Evolutionary conservation across 1,140 invertebrate species (phyloP).

Genomic region (Cydia amplana): DNA sequence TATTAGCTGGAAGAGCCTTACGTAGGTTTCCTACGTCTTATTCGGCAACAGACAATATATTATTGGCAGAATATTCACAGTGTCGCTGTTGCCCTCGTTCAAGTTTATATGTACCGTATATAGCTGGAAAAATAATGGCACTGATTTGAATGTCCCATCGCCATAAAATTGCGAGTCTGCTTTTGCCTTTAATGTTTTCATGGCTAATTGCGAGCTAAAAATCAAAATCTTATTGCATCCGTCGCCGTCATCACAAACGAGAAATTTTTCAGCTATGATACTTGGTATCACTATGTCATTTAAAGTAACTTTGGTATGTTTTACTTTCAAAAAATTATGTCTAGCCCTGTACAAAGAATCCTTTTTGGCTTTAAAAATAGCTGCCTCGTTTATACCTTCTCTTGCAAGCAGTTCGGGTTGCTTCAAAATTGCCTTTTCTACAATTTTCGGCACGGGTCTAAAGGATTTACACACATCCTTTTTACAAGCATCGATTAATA

Average conservation of each 20-base stretch:
- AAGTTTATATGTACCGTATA: constrained; percentile 10
- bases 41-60: constrained; percentile 21
- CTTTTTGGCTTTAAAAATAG: constrained; percentile 9
- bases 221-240: constrained; percentile 2
- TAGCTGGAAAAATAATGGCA: constrained; percentile 1
- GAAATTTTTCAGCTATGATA: constrained; percentile 1
- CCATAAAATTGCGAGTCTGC: neutral
- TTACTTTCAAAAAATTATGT: neutral
- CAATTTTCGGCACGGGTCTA: neutral
- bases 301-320: neutral
- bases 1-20: constrained; percentile 10
- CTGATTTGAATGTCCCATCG: neutral
- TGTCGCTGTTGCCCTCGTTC: neutral
- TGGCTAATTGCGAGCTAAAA: neutral
- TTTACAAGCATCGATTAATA: neutral
- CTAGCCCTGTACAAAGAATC: constrained; percentile 9
- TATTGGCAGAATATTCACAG: neutral
- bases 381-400: constrained; percentile 10
- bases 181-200: neutral
- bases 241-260: neutral
- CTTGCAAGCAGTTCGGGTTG: neutral
- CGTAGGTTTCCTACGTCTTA: neutral
- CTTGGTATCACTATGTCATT: neutral
- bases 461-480: constrained; percentile 15
- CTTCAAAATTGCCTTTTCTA: constrained; percentile 1